Evolutionary conservation across 2,888 invertebrate species (phyloP), one percentile per base, ranked within the genome.

Genomic region (Pterostichus niger): DNA sequence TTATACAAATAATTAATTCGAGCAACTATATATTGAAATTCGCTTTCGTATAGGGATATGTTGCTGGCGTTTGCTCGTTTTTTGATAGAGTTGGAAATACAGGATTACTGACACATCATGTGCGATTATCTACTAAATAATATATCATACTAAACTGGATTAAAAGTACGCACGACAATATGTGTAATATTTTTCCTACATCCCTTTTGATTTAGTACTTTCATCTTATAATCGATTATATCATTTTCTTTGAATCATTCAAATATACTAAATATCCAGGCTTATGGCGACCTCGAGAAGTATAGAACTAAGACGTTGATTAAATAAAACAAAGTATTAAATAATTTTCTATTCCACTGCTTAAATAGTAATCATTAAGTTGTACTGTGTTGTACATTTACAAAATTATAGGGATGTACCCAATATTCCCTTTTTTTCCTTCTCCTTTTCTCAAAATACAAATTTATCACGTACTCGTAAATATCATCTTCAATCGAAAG

Each of bases 1-100:
- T 64, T 64, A 64, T 35, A 13, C 64, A 35, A 64, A 10, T 35
- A 64, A 64, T 64, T 64, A 64, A 64, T 33, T 33, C 35, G n/a
- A 24, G 24, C 59, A 59, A 59, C 59, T 59, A 31, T 24, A 59
- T 64, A 31, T 33, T 64, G 64, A 64, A 13, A 64, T 64, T 40
- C 33, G 13, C n/a, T 31, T 35, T 35, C 40, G 24, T 24, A 24
- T 24, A 1, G 59, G 9, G 17, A 11, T 64, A 64, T 35, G 35
- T 64, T 35, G 64, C 31, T 59, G 59, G 24, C 9, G 15, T 59
- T 59, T 31, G 59, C 11, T 64, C 35, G 33, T 35, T 64, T 49
- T 49, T 64, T 7, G 35, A 11, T 49, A 49, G 49, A 49, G 49
- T 35, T 64, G 11, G 64, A 11, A 59, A 59, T 31, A 31, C 33